Conservation (phyloP, 2,797 vertebrate genomes). For the Sardinella longiceps region DNA sequence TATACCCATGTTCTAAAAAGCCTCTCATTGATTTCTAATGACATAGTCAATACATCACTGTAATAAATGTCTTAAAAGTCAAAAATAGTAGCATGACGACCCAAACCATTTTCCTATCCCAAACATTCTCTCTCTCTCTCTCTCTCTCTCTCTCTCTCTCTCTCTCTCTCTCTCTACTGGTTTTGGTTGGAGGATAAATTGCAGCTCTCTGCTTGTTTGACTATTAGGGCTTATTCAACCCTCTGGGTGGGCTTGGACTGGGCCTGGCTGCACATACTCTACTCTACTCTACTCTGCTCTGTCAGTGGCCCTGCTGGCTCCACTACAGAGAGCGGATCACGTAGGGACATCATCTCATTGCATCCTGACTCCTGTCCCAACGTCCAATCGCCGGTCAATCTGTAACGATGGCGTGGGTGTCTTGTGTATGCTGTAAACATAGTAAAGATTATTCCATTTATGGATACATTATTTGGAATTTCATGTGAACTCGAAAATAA, state of each 20-base stretch:
- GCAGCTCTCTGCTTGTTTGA: constrained; percentile 35
- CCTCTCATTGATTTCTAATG: background rate
- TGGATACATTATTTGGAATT: too few relatives aligned
- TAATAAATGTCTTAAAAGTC: background rate
- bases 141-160: constrained; percentile 15
- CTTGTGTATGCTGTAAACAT: too few relatives aligned
- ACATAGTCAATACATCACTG: background rate
- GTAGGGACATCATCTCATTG: background rate
- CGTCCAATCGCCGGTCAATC: background rate
- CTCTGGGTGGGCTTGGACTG: constrained; percentile 61
- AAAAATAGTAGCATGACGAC: background rate
- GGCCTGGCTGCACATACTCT: background rate
- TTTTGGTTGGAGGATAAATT: constrained; percentile 25
- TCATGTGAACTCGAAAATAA: too few relatives aligned
- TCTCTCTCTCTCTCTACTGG: background rate
- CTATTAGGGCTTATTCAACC: constrained; percentile 56
- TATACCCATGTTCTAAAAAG: background rate
- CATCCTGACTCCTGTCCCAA: background rate
- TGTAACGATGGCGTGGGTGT: background rate
- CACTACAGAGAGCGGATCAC: constrained; percentile 32
- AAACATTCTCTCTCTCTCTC: background rate
- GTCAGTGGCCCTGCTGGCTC: constrained; percentile 48
- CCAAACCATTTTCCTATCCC: background rate
- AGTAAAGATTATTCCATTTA: too few relatives aligned
- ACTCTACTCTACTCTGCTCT: constrained; percentile 19